These are phyloP conservation scores for Rotaria sp. DNA, from an alignment of 2,888 invertebrate genomes.

Conservation along the genomic window DNA sequence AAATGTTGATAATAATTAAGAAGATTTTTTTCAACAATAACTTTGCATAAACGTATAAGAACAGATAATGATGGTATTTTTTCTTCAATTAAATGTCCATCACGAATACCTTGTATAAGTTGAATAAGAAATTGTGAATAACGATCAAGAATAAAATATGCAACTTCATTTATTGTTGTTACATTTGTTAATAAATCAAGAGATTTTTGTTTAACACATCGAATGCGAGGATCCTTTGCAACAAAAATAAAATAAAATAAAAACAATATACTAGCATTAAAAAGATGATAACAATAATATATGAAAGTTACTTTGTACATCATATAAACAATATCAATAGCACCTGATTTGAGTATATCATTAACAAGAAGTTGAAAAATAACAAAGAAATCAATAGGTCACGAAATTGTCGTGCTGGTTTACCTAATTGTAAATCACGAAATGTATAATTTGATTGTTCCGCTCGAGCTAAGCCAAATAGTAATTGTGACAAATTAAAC, in stretches of 20 bases:
- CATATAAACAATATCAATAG: constrained; percentile 30
- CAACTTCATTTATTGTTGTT: constrained; percentile 28
- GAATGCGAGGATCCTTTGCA: constrained; percentile 9
- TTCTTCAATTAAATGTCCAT: constrained; percentile 37
- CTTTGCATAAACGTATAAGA: constrained; percentile 35
- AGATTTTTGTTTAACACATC: constrained; percentile 38
- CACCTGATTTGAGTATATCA: constrained; percentile 26
- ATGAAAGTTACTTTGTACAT: constrained; percentile 29
- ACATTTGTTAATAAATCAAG: constrained; percentile 35
- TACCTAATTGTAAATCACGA: constrained; percentile 35
- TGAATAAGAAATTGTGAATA: constrained; percentile 34
- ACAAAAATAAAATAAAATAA: too few species aligned
- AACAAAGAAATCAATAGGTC: constrained; percentile 23
- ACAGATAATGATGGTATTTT: constrained; percentile 38
- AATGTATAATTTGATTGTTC: constrained; percentile 39
- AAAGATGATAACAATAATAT: too few species aligned
- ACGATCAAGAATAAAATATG: constrained; percentile 5
- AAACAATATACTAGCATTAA: too few species aligned
- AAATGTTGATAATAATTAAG: neutral
- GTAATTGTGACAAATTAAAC: constrained; percentile 37
- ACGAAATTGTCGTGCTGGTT: constrained; percentile 16
- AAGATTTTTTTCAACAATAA: constrained; percentile 35
- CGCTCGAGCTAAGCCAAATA: constrained; percentile 34
- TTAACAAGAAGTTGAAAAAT: constrained; percentile 32
- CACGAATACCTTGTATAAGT: constrained; percentile 35